phyloP scores from a whole-genome alignment of 2,888 invertebrate genomes.

The Elegia similella region DNA sequence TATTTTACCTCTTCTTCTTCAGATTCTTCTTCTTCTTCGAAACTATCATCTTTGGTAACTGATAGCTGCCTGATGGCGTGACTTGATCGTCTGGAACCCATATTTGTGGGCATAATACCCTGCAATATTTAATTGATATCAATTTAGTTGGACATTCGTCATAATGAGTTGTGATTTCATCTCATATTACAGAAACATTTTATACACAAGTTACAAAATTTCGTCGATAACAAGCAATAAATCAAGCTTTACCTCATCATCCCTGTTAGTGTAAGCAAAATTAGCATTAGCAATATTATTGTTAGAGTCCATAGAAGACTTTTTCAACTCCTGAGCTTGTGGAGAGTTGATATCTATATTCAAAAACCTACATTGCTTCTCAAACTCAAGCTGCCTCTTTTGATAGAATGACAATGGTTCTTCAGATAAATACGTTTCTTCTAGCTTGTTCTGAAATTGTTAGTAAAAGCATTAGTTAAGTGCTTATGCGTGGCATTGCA shows the following conservation, averaged over 20 bases:
- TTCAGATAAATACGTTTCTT: constrained; percentile 54
- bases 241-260: constrained; percentile 44
- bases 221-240: not conserved
- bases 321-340: constrained; percentile 60
- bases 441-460: constrained; percentile 58
- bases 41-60: constrained; percentile 76
- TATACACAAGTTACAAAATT: not conserved
- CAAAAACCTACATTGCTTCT: constrained; percentile 73
- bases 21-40: constrained; percentile 79
- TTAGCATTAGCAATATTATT: constrained; percentile 44
- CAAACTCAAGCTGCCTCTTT: constrained; percentile 71
- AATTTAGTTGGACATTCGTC: too few species aligned
- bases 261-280: constrained; percentile 46
- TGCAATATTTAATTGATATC: constrained; percentile 36
- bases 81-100: constrained; percentile 75
- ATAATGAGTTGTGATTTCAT: too few species aligned
- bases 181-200: too few species aligned
- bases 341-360: constrained; percentile 65
- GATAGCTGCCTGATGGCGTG: constrained; percentile 76
- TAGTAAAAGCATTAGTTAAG: constrained; percentile 33
- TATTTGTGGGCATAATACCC: constrained; percentile 72
- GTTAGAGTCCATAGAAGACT: constrained; percentile 51
- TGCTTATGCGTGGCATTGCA: not conserved
- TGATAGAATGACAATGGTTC: constrained; percentile 74
- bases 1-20: constrained; percentile 73